Evolutionary conservation across 1,140 invertebrate genomes (phyloP).

Genomic region (Drosophila prosaltans): DNA sequence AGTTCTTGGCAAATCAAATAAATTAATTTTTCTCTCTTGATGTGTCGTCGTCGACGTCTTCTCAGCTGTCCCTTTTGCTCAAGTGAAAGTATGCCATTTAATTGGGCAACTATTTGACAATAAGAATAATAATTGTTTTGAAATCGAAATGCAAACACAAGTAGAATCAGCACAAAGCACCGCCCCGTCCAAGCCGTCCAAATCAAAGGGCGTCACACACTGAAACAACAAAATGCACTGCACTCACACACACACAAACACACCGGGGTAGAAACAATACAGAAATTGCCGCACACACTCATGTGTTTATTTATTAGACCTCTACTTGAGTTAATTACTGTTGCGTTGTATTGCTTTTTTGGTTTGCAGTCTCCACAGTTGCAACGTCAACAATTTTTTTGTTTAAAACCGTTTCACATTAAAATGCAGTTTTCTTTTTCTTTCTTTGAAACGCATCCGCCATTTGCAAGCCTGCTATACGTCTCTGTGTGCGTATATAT

Average conservation of each 20-base stretch:
- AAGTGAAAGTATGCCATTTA: constrained; percentile 70
- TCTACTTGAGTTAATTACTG: constrained; percentile 49
- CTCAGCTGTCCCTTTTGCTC: constrained; percentile 54
- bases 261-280: neutral
- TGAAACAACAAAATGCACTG: constrained; percentile 62
- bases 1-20: constrained; percentile 70
- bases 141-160: constrained; percentile 21
- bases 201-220: constrained; percentile 64
- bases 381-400: constrained; percentile 76
- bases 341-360: constrained; percentile 11
- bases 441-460: constrained; percentile 68
- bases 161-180: constrained; percentile 53
- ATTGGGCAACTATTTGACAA: constrained; percentile 54
- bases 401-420: constrained; percentile 65
- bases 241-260: constrained; percentile 38
- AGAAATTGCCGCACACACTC: constrained; percentile 12
- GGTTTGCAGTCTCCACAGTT: constrained; percentile 36
- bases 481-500: constrained; percentile 46
- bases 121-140: constrained; percentile 46
- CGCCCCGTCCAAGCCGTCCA: neutral
- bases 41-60: constrained; percentile 18
- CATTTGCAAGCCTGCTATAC: constrained; percentile 73
- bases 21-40: constrained; percentile 29
- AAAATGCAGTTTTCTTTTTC: constrained; percentile 64
- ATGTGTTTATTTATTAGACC: neutral